phyloP scores from a whole-genome alignment of 92 coral and sea anemone species.

The Paramuricea clavata region DNA sequence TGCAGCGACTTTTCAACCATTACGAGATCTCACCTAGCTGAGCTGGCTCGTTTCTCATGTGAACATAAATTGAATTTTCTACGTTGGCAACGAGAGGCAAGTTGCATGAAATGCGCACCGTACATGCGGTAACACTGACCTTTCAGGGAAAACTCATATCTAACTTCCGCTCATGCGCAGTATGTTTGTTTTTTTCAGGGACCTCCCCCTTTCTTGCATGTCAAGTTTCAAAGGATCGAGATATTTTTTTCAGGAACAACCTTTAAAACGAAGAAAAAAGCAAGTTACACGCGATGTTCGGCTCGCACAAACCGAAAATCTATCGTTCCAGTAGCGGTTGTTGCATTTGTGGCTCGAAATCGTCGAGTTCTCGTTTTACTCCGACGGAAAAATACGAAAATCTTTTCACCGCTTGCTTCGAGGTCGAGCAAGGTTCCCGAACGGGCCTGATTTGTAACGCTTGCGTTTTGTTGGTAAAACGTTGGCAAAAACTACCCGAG shows the following conservation, averaged over 20 bases:
- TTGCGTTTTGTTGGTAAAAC: slow-evolving; percentile 93
- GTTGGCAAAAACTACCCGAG: slow-evolving; percentile 94
- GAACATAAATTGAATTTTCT: no score
- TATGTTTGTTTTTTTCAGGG: background rate
- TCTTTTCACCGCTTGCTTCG: slow-evolving; percentile 89
- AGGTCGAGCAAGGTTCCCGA: slow-evolving; percentile 74
- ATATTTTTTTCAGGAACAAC: background rate
- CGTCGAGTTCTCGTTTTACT: slow-evolving; percentile 97
- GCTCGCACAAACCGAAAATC: slow-evolving; percentile 91
- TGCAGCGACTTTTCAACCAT: no score
- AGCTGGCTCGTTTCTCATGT: no score
- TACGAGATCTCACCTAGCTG: no score
- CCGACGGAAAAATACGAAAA: slow-evolving; percentile 91
- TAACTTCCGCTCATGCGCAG: slow-evolving; percentile 53
- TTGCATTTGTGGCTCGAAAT: slow-evolving; percentile 97
- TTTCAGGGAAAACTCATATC: slow-evolving; percentile 46
- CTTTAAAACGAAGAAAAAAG: background rate
- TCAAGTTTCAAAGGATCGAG: background rate
- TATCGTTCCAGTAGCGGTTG: slow-evolving; percentile 97
- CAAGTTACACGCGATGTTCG: slow-evolving; percentile 68
- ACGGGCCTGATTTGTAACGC: slow-evolving; percentile 98
- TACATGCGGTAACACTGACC: no score
- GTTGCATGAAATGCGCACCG: no score
- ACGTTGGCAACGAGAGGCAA: no score
- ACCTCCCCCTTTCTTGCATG: slow-evolving; percentile 13